Conservation (phyloP, 2,797 vertebrate genomes). For the Rallus crepitans region DNA sequence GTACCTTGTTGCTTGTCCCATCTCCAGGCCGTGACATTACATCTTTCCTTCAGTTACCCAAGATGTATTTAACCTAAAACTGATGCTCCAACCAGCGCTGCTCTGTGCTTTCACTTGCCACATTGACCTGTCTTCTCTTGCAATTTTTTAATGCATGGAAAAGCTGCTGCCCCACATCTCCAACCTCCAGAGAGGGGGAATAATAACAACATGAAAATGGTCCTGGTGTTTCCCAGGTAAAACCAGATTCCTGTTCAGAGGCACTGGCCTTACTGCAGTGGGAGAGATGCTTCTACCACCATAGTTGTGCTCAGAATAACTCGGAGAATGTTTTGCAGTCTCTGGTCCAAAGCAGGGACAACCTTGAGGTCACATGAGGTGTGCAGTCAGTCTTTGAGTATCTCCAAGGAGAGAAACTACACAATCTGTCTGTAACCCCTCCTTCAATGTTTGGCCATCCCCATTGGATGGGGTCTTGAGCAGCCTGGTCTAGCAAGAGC, state of each 20-base stretch:
- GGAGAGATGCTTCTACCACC: background rate
- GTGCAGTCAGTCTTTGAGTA: background rate
- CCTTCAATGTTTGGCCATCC: background rate
- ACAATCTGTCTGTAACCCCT: background rate
- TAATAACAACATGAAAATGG: background rate
- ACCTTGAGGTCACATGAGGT: background rate
- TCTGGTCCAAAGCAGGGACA: background rate
- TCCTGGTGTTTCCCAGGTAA: background rate
- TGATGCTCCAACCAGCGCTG: background rate
- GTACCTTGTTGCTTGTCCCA: background rate
- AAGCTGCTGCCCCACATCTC: background rate
- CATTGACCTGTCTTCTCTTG: background rate
- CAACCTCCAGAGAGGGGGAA: background rate
- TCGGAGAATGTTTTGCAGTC: background rate
- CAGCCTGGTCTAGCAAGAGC: too few relatives aligned
- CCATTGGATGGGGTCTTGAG: background rate
- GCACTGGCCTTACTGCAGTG: background rate
- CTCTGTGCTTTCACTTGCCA: background rate
- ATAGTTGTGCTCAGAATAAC: background rate
- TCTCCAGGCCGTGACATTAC: accelerated
- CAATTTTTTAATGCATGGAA: background rate
- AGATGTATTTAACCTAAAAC: background rate
- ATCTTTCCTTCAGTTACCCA: background rate
- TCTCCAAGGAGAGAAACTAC: background rate
- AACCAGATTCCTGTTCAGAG: background rate